Base-by-base conservation (phyloP, 2,888 invertebrate species). In the Muscina levida region DNA sequence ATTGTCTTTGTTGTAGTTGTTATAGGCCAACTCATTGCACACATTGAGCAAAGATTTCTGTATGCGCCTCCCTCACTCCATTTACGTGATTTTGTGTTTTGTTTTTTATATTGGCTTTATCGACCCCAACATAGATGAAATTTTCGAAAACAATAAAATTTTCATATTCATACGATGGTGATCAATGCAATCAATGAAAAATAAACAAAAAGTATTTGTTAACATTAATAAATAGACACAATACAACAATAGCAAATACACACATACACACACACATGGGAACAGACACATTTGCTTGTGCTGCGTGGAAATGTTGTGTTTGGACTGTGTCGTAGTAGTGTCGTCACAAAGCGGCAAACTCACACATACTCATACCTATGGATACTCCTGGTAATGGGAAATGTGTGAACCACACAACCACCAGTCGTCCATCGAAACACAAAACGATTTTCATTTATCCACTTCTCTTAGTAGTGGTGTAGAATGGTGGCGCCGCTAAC, bases 101-200 rank as follows among this genome's bases (percentile, higher is more conserved):
- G 26, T 15, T 51, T 24, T 17, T 67, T 56, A 56, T 42, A 44
- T 15, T 71, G 11, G 37, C n/a, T n/a, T n/a, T n/a, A n/a, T 65
- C 46, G 31, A 53, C 44, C 13, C 67, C 67, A n/a, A 31, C 3
- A 31, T 62, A 62, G 68, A 73, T 53, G 44, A 53, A 77, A 24
- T 62, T 80, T 75, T 77, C 31, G 19, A 73, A 77, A 77, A 70
- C 76, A 77, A 76, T 73, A 72, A 72, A 80, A 70, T 53, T 57
- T 77, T 80, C 72, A 62, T 73, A 80, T 76, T 76, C 71, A 70
- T 70, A 66, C 72, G 62, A 72, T 67, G 59, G 62, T 42, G 59
- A 72, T 77, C 67, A 72, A 51, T 66, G 62, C 77, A 78, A 78
- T 73, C 72, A 78, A 73, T 78, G 72, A 53, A 73, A 78, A 73